Base-by-base conservation (phyloP, 2,888 invertebrate genomes). In the Dolichomitus sp. region DNA sequence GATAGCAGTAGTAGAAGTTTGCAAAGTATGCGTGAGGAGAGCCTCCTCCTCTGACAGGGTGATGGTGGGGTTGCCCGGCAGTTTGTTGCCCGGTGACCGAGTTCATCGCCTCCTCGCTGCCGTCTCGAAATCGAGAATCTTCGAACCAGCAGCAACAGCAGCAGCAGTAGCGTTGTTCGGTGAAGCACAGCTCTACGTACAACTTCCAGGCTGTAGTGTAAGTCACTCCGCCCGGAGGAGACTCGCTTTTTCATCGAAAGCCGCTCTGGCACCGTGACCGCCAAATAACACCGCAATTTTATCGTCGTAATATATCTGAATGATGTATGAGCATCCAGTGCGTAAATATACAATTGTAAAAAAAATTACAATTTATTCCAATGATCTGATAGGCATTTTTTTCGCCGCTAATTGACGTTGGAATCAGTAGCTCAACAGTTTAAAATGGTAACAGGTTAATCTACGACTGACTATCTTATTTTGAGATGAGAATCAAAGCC, bases 21-120 rank as follows among this genome's bases (percentile, higher is more conserved):
- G 63, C 27, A n/a, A n/a, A 11, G 57, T 68, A 40, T 54, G 45
- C 23, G 27, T 33, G 79, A 11, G 23, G 40, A 37, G 63, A 37
- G 19, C 65, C 68, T 50, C 33, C 42, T 48, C 23, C 48, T 63
- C 57, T 50, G 59, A 59, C 61, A 75, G 48, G 45, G 50, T 14
- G 12, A 27, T 77, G 78, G 75, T 59, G 81, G 84, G 85, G 89
- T 85, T 83, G 17, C 14, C 45, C 86, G 91, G 93, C 92, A 93
- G 93, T 93, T 93, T 93, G 93, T 93, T 93, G 93, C 93, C 93
- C 93, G 93, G 92, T 93, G 93, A 93, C 93, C 93, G 93, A 93
- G 93, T 93, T 93, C 93, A 93, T 93, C 93, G 93, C 91, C 83
- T 90, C 89, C 88, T 89, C 52, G 81, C 81, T 78, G 79, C 79